Evolutionary conservation across 2,888 invertebrate species (phyloP), one percentile per base, ranked within the genome.

Genomic region (Caenorhabditis drosophilae): DNA sequence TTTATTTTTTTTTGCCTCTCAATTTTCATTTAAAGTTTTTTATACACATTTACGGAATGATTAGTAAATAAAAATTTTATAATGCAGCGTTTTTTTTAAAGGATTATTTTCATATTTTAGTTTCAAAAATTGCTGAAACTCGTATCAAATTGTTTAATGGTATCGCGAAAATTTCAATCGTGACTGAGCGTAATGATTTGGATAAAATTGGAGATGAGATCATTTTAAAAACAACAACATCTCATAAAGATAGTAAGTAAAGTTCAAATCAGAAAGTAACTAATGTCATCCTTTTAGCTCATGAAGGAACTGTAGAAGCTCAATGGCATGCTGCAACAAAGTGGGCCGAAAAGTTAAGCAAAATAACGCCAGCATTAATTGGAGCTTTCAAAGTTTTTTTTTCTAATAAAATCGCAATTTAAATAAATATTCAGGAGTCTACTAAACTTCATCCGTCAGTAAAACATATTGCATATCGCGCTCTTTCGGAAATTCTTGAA

Each of bases 181-280:
- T 46, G 18, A 44, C 64, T 0, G 31, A 62, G 15, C 18, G 18
- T 2, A n/a, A 42, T 15, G 67, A 67, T 1, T 20, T 70, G n/a
- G 67, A 73, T 46, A 70, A 64, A 23, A 7, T 73, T 16, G 62
- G 60, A 4, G 55, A 47, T 22, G 64, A 70, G n/a, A 61, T 70
- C 36, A 49, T 70, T 25, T 38, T 42, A n/a, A 69, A 70, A 51
- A 70, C 67, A 6, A 56, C 64, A 1, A 73, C 70, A 34, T 62
- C 62, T 3, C 70, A 69, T 42, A 72, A 71, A 52, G 71, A 71
- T 47, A 47, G 70, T 70, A 11, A 52, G 70, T 54, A 44, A n/a
- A n/a, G n/a, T n/a, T n/a, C n/a, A n/a, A n/a, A n/a, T n/a, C n/a
- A n/a, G n/a, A n/a, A n/a, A n/a, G 22, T 25, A 4, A 31, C 12